phyloP scores from a whole-genome alignment of 2,888 invertebrate species.

The Standfussiana lucernea region DNA sequence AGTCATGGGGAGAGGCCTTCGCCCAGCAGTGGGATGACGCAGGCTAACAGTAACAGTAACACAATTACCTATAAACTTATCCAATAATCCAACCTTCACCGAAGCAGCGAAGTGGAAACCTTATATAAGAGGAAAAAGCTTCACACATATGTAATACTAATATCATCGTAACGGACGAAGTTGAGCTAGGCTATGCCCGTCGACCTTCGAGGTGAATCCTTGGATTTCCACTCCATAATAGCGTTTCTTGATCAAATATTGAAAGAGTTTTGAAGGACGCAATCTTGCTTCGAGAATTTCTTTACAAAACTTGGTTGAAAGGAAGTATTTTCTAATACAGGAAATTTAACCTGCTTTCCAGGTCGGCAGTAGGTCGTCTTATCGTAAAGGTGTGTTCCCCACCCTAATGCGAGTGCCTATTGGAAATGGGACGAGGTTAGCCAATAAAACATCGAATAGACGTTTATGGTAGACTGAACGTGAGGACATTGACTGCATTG shows the following conservation, averaged over 20 bases:
- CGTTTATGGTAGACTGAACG: constrained; percentile 53
- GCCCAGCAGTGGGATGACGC: too few relatives aligned
- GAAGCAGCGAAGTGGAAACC: constrained; percentile 30
- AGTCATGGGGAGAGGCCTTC: too few relatives aligned
- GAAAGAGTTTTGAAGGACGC: constrained; percentile 21
- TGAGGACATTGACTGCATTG: constrained; percentile 39
- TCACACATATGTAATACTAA: constrained; percentile 35
- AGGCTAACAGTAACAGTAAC: too few relatives aligned
- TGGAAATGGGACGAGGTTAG: constrained; percentile 55
- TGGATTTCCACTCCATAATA: constrained; percentile 21
- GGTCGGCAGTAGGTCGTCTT: constrained; percentile 64
- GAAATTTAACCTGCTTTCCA: constrained; percentile 70
- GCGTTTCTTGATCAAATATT: constrained; percentile 41
- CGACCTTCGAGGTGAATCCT: constrained; percentile 8
- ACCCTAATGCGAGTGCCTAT: constrained; percentile 59
- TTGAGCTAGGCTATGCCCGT: not conserved
- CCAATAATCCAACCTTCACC: constrained; percentile 28
- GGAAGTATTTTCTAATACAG: constrained; percentile 59
- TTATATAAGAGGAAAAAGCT: constrained; percentile 31
- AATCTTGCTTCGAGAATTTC: constrained; percentile 26
- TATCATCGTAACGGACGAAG: constrained; percentile 8
- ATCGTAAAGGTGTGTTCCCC: constrained; percentile 60
- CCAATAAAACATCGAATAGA: constrained; percentile 58
- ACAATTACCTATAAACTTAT: constrained; percentile 27
- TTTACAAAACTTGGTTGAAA: constrained; percentile 18